A percentile compares a stretch with the other conserved stretches of the same genome.
Conservation (phyloP, 2,797 vertebrate species). For the Danio albolineatus region DNA sequence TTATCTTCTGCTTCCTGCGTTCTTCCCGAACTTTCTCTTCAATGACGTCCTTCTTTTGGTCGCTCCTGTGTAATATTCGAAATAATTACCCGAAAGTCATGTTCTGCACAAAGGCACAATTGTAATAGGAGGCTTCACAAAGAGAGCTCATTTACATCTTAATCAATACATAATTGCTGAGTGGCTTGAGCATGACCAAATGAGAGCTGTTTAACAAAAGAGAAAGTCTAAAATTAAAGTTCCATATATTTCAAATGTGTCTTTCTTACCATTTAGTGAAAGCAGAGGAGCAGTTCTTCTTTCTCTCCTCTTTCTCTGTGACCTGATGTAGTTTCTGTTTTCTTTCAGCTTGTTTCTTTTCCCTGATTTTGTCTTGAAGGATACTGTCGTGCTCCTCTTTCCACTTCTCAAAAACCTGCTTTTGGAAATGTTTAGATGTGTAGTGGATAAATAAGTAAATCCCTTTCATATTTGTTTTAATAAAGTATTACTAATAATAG, state of each 20-base stretch:
- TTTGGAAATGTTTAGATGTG: conserved; percentile 34
- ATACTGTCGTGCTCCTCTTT: conserved; percentile 82
- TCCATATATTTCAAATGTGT: background rate
- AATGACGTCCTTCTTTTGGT: conserved; percentile 83
- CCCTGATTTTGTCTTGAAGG: conserved; percentile 80
- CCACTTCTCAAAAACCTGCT: conserved; percentile 93
- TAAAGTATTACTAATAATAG: background rate
- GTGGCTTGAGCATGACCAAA: background rate
- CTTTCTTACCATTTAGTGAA: conserved; percentile 86
- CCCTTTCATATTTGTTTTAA: too few species aligned
- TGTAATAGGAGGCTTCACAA: conserved; percentile 9
- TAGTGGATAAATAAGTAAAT: background rate
- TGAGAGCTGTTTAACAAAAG: background rate
- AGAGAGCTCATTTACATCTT: background rate
- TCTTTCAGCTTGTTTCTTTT: conserved; percentile 80
- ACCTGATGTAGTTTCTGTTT: conserved; percentile 80
- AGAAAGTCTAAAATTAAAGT: background rate
- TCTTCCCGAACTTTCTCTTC: conserved; percentile 78
- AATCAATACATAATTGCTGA: background rate
- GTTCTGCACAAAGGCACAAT: background rate
- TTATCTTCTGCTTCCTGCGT: conserved; percentile 72
- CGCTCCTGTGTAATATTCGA: conserved; percentile 77
- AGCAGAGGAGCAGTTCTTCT: conserved; percentile 78
- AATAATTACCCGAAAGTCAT: conserved; percentile 8
- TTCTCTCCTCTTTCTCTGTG: conserved; percentile 81